These are phyloP conservation scores for Eulemur albifrons DNA, from an alignment of 2,797 vertebrate genomes.

Conservation along the genomic window DNA sequence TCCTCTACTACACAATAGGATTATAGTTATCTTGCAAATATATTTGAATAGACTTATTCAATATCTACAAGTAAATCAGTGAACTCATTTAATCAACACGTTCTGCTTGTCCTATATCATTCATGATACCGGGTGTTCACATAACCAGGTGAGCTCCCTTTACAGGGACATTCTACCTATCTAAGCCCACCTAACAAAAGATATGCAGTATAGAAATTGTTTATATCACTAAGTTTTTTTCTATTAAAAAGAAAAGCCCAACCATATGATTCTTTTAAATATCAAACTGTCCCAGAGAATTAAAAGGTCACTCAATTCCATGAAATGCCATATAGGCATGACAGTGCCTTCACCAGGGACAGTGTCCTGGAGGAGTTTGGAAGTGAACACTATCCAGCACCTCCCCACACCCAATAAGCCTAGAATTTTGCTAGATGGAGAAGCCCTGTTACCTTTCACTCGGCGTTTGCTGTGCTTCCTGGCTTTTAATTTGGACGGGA, in stretches of 20 bases:
- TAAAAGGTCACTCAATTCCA: neutral
- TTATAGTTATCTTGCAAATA: neutral
- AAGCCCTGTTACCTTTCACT: slow-evolving; percentile 88
- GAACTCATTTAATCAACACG: neutral
- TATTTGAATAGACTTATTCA: neutral
- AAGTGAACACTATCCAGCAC: rapidly evolving
- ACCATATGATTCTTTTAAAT: neutral
- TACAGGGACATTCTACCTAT: neutral
- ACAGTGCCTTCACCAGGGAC: neutral
- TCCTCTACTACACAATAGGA: neutral
- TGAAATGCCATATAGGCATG: neutral
- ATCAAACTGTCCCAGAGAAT: neutral
- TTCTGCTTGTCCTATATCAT: neutral
- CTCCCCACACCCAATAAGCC: neutral
- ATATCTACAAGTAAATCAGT: neutral
- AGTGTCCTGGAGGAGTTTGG: neutral
- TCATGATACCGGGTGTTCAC: neutral
- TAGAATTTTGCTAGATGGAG: neutral
- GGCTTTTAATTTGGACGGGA: slow-evolving; percentile 86
- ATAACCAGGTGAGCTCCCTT: neutral
- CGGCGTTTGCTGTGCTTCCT: slow-evolving; percentile 89
- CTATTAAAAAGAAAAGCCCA: neutral
- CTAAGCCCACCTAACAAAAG: neutral
- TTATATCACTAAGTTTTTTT: neutral
- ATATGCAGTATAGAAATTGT: neutral